phyloP scores from a whole-genome alignment of 1,140 invertebrate species.

The Polyergus mexicanus region DNA sequence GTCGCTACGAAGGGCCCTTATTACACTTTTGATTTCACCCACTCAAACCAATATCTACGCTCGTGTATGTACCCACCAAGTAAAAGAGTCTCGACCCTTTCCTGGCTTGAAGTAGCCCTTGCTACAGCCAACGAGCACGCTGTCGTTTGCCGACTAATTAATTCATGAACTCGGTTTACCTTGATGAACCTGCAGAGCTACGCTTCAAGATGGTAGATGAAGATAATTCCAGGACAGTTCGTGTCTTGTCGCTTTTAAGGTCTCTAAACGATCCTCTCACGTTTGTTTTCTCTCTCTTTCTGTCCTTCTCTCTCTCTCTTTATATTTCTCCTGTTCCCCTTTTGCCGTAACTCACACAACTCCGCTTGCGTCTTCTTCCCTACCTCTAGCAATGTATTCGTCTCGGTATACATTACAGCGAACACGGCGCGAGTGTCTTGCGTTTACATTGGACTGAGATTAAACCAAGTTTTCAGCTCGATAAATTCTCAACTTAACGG shows the following conservation, averaged over 20 bases:
- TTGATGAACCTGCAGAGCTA: conserved; percentile 60
- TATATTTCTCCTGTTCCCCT: background rate
- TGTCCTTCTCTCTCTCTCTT: conserved; percentile 11
- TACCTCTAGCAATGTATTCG: conserved; percentile 47
- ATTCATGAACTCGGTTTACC: conserved; percentile 77
- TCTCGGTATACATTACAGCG: conserved; percentile 65
- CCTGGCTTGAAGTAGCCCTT: conserved; percentile 60
- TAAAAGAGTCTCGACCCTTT: conserved; percentile 52
- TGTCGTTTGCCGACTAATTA: conserved; percentile 77
- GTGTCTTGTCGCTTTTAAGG: conserved; percentile 69
- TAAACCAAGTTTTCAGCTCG: conserved; percentile 76
- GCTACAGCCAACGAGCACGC: conserved; percentile 39
- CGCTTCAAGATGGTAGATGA: conserved; percentile 58
- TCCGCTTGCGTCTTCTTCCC: conserved; percentile 48
- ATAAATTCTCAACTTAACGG: conserved; percentile 77
- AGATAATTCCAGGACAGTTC: conserved; percentile 66
- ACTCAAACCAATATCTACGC: conserved; percentile 17
- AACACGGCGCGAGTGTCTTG: conserved; percentile 55
- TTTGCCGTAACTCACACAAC: conserved; percentile 12
- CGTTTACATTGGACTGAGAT: conserved; percentile 72
- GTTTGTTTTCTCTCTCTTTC: background rate
- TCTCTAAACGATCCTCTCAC: conserved; percentile 50
- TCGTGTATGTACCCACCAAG: conserved; percentile 24
- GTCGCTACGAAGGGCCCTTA: conserved; percentile 15
- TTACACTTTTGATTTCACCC: conserved; percentile 30